Percentiles rank a stretch among this genome's conserved stretches.
Evolutionary conservation across 2,888 invertebrate species (phyloP).

Genomic region (Drosophila fulvimacula): DNA sequence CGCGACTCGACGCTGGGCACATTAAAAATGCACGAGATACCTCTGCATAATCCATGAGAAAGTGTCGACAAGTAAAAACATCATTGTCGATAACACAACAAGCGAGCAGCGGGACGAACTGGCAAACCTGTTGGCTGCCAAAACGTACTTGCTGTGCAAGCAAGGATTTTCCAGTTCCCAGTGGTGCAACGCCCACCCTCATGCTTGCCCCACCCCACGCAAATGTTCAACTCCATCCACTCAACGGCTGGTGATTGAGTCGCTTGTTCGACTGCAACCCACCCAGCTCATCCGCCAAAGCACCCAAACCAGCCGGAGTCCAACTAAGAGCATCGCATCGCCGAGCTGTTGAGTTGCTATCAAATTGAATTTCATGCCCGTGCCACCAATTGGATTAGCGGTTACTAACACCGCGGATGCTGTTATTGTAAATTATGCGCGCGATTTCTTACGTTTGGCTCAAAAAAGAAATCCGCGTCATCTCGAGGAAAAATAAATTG

Average conservation of each 20-base stretch:
- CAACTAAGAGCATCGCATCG: constrained; percentile 49
- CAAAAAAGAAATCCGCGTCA: constrained; percentile 21
- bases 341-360: constrained; percentile 35
- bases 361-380: constrained; percentile 74
- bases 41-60: constrained; percentile 83
- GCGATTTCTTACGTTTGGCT: constrained; percentile 71
- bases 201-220: background rate
- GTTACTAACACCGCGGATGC: constrained; percentile 75
- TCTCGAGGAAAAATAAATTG: constrained; percentile 70
- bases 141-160: constrained; percentile 27
- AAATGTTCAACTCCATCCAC: constrained; percentile 43
- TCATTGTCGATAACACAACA: constrained; percentile 72
- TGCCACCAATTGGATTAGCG: constrained; percentile 83
- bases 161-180: constrained; percentile 53
- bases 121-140: constrained; percentile 77
- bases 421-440: constrained; percentile 80
- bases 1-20: constrained; percentile 68
- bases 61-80: constrained; percentile 81
- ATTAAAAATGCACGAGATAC: constrained; percentile 83
- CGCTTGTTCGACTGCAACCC: constrained; percentile 68
- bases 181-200: constrained; percentile 33
- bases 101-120: constrained; percentile 26
- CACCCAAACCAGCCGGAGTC: constrained; percentile 39
- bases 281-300: constrained; percentile 2
- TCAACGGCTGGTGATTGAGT: constrained; percentile 69